These are phyloP conservation scores for Procambarus clarkii DNA, from an alignment of 1,140 invertebrate species.

Conservation along the genomic window DNA sequence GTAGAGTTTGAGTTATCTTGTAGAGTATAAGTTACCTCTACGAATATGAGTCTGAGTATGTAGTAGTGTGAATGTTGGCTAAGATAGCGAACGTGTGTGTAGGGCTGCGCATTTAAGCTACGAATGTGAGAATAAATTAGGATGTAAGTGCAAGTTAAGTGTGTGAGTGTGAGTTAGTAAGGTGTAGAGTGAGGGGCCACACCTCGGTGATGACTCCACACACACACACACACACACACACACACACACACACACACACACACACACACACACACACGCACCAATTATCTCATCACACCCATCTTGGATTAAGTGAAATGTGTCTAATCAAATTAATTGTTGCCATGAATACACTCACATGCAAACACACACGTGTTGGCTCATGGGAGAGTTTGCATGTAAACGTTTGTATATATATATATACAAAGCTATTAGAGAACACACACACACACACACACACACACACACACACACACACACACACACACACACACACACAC, in stretches of 20 bases:
- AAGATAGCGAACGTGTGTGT: no score
- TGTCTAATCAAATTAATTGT: constrained; percentile 51
- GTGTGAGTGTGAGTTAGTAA: not conserved
- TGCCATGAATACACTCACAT: constrained; percentile 5
- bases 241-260: not conserved
- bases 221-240: not conserved
- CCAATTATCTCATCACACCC: constrained; percentile 48
- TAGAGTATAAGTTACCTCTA: no score
- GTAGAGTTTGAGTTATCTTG: no score
- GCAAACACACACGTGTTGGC: constrained; percentile 24
- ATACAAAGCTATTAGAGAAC: not conserved
- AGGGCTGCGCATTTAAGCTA: no score
- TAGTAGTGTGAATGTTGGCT: no score
- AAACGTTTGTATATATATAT: constrained; percentile 12
- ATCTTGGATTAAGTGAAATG: constrained; percentile 42
- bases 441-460: constrained; percentile 16
- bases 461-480: constrained; percentile 23
- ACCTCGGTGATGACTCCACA: not conserved
- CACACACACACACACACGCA: not conserved
- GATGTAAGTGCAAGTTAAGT: not conserved
- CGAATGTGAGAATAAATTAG: no score
- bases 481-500: constrained; percentile 26
- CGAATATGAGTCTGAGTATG: no score
- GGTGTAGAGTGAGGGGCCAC: no score
- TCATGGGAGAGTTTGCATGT: no score